Evolutionary conservation across 2,888 invertebrate species (phyloP).

Genomic region (Lithosia quadra): DNA sequence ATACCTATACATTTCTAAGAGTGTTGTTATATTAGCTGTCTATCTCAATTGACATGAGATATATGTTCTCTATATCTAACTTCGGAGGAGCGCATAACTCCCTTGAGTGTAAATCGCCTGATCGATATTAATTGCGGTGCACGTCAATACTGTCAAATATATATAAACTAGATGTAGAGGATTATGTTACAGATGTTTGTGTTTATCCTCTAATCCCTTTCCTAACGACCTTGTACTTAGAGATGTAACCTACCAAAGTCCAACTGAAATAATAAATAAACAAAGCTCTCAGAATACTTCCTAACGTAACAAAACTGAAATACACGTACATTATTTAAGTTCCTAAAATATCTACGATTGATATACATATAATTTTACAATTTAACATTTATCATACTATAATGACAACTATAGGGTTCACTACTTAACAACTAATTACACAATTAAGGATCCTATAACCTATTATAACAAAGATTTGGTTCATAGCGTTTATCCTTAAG

Average conservation of each 20-base stretch:
- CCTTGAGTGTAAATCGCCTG: conserved; percentile 3
- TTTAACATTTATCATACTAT: conserved; percentile 4
- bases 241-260: conserved; percentile 19
- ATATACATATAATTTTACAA: conserved; percentile 23
- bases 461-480: conserved; percentile 37
- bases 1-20: conserved; percentile 2
- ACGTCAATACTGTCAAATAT: conserved; percentile 10
- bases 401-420: not conserved
- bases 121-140: conserved; percentile 12
- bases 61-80: conserved; percentile 14
- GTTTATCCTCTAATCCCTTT: conserved; percentile 20
- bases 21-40: not conserved
- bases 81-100: not conserved
- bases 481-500: conserved; percentile 38
- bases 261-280: conserved; percentile 30
- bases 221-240: conserved; percentile 15
- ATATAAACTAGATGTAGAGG: not conserved
- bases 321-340: not conserved
- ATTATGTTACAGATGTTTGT: conserved; percentile 3
- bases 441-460: conserved; percentile 15
- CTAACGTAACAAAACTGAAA: not conserved
- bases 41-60: conserved; percentile 4
- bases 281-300: conserved; percentile 27
- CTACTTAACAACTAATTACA: conserved; percentile 20
- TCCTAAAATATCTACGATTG: not conserved